Percentiles rank a stretch among this genome's conserved stretches.
Evolutionary conservation across 2,888 invertebrate genomes (phyloP).

Genomic region (Pseudococcus jackbeardsleyi): DNA sequence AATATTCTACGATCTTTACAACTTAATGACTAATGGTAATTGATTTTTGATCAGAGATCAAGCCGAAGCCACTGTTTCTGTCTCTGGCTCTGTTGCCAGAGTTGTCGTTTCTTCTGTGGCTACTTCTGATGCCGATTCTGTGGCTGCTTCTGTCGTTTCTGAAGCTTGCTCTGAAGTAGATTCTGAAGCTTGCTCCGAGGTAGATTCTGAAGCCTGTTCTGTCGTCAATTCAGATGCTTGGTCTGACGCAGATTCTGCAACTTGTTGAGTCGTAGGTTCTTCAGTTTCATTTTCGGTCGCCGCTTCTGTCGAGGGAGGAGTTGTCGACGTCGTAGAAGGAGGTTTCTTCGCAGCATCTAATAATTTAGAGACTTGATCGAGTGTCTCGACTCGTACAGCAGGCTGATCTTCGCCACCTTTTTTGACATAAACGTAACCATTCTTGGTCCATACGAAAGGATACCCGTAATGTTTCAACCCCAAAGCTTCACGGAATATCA

Average conservation of each 20-base stretch:
- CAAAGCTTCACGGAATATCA: slow-evolving; percentile 39
- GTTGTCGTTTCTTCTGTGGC: background rate
- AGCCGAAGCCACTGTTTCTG: background rate
- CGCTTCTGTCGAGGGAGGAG: background rate
- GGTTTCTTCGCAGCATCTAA: slow-evolving; percentile 18
- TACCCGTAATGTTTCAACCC: slow-evolving; percentile 4
- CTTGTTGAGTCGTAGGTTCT: background rate
- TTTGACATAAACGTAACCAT: slow-evolving; percentile 29
- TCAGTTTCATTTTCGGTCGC: background rate
- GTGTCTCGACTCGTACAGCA: background rate
- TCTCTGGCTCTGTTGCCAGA: background rate
- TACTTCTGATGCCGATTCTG: background rate
- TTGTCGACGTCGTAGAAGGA: background rate
- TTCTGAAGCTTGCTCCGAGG: background rate
- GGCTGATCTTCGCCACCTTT: slow-evolving; percentile 14
- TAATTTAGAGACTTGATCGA: slow-evolving; percentile 13
- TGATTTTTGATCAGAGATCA: background rate
- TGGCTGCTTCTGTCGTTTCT: background rate
- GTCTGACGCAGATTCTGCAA: background rate
- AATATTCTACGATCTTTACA: background rate
- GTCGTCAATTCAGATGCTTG: background rate
- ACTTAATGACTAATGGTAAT: background rate
- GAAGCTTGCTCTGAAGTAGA: background rate
- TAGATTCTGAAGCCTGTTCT: background rate
- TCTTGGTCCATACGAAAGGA: slow-evolving; percentile 30